Conservation (phyloP, 2,797 vertebrate genomes). For the Cynopterus sphinx region DNA sequence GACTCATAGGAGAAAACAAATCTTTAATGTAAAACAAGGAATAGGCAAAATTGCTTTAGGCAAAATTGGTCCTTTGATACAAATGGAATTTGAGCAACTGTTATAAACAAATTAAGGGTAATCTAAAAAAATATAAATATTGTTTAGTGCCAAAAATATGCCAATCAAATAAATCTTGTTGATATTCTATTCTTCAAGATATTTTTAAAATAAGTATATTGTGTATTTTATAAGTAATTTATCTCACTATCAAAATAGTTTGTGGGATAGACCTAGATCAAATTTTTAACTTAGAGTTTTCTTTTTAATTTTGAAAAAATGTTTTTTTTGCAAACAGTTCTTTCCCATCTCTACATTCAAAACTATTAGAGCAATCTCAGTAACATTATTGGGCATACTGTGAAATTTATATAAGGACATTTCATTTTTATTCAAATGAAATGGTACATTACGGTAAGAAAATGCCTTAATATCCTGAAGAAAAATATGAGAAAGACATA, state of each 20-base stretch:
- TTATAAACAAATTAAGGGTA: conserved; percentile 84
- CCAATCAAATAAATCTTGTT: conserved; percentile 83
- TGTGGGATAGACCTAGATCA: conserved; percentile 88
- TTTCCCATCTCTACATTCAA: conserved; percentile 79
- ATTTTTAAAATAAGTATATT: conserved; percentile 77
- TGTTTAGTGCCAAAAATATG: conserved; percentile 81
- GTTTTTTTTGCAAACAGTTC: conserved; percentile 83
- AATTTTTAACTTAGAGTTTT: conserved; percentile 90
- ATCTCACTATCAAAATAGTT: conserved; percentile 85
- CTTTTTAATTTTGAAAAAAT: conserved; percentile 79
- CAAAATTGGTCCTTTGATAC: conserved; percentile 79
- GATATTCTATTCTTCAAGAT: conserved; percentile 80
- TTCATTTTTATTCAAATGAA: conserved; percentile 55
- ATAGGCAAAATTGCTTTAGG: conserved; percentile 47
- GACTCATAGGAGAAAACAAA: background rate
- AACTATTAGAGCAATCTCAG: conserved; percentile 73
- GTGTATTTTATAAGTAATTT: conserved; percentile 73
- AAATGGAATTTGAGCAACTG: conserved; percentile 83
- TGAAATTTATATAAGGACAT: conserved; percentile 79
- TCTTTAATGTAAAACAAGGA: conserved; percentile 10
- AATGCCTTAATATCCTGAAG: background rate
- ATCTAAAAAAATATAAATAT: conserved; percentile 84
- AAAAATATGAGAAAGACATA: conserved; percentile 3
- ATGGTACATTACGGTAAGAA: background rate
- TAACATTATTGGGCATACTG: conserved; percentile 78